Evolutionary conservation across 2,113 vertebrate species (phyloP).

Genomic region (Microcebus ravelobensis): DNA sequence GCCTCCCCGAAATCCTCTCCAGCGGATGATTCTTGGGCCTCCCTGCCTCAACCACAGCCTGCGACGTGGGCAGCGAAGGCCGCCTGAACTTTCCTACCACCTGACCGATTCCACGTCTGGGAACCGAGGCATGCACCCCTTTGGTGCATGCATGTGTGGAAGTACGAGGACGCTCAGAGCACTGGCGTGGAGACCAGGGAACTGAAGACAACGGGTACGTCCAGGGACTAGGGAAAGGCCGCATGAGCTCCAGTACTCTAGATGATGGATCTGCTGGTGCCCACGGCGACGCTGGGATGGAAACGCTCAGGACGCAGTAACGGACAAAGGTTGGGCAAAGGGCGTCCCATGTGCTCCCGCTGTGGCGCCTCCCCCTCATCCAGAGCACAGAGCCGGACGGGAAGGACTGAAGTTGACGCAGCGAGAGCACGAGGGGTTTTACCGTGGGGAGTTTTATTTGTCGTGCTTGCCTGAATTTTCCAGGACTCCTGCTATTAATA

Average conservation of each 20-base stretch:
- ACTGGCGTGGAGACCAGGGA: too few relatives aligned
- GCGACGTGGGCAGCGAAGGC: not conserved
- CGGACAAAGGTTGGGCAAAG: not conserved
- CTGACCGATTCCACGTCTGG: not conserved
- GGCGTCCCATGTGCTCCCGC: not conserved
- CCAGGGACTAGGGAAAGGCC: not conserved
- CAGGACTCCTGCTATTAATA: not conserved
- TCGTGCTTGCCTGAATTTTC: not conserved
- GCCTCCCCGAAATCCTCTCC: not conserved
- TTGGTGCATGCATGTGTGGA: rapidly evolving
- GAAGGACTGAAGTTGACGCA: not conserved
- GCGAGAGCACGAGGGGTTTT: not conserved
- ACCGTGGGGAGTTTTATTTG: not conserved
- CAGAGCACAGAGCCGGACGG: not conserved
- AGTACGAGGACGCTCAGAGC: rapidly evolving
- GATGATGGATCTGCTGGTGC: not conserved
- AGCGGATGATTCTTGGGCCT: not conserved
- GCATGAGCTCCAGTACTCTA: rapidly evolving
- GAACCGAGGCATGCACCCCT: not conserved
- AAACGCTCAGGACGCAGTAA: not conserved
- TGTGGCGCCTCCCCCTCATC: not conserved
- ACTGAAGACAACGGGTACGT: rapidly evolving
- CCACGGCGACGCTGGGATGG: not conserved
- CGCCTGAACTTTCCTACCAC: rapidly evolving
- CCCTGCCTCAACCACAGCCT: not conserved